Conservation (phyloP, 2,113 vertebrate genomes). For the Hemicordylus capensis region DNA sequence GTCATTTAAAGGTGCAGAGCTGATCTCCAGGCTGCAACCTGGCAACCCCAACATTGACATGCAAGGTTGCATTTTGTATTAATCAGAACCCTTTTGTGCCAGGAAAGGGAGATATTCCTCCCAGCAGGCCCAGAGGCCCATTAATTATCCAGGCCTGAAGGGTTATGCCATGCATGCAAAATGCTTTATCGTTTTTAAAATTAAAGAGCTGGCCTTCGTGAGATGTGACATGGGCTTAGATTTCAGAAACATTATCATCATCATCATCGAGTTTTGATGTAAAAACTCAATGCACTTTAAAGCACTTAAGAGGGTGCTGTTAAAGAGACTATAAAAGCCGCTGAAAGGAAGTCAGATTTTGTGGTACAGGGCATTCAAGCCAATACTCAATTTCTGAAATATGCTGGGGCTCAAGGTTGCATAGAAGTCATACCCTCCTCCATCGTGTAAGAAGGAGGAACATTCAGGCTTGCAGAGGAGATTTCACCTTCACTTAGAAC, state of each 20-base stretch:
- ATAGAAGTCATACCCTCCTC: background rate
- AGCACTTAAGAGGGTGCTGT: background rate
- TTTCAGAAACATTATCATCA: background rate
- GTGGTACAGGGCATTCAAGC: background rate
- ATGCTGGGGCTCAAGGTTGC: too few relatives aligned
- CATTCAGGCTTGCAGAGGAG: background rate
- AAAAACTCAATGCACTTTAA: background rate
- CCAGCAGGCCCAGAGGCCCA: background rate
- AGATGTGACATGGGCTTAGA: background rate
- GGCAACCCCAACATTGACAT: background rate
- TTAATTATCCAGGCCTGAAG: slow-evolving; percentile 9
- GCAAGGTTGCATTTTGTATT: slow-evolving; percentile 2
- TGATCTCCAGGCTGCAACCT: background rate
- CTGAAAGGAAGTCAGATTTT: background rate
- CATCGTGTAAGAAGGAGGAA: too few relatives aligned
- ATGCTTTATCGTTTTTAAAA: background rate
- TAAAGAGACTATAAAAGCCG: background rate
- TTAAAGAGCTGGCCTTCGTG: slow-evolving; percentile 3
- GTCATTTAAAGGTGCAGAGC: background rate
- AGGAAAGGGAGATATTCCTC: background rate
- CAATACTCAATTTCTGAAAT: background rate
- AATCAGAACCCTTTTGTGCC: background rate
- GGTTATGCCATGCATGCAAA: background rate
- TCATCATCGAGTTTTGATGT: background rate
- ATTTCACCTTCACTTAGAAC: background rate